Evolutionary conservation across 1,140 invertebrate genomes (phyloP).

Genomic region (Drosophila dunni): DNA sequence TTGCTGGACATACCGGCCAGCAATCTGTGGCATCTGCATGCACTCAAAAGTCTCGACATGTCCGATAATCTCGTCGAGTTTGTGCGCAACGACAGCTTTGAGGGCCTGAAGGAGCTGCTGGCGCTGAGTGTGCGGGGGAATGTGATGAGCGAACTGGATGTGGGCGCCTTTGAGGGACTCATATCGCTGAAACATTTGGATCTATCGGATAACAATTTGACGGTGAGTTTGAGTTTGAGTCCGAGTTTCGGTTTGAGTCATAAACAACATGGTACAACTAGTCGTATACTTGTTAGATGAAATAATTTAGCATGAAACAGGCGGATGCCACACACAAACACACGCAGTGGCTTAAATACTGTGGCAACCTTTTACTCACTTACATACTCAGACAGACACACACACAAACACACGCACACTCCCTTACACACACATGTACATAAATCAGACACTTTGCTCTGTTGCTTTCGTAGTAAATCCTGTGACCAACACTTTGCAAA

Average conservation of each 20-base stretch:
- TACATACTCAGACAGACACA: background rate
- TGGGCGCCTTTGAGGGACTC: conserved; percentile 89
- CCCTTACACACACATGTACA: conserved; percentile 22
- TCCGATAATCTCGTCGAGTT: conserved; percentile 90
- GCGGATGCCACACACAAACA: background rate
- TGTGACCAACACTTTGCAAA: conserved; percentile 77
- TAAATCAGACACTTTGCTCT: conserved; percentile 74
- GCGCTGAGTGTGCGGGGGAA: conserved; percentile 89
- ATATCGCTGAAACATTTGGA: conserved; percentile 89
- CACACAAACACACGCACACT: background rate
- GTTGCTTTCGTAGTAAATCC: conserved; percentile 62
- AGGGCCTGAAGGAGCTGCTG: conserved; percentile 88
- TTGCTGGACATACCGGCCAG: conserved; percentile 90
- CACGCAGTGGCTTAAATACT: conserved; percentile 31
- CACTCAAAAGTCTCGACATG: conserved; percentile 89
- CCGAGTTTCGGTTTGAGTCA: conserved; percentile 23
- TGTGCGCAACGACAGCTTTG: conserved; percentile 88
- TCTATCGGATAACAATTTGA: conserved; percentile 93
- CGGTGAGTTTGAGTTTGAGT: conserved; percentile 78
- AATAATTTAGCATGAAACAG: conserved; percentile 47
- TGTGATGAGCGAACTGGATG: conserved; percentile 89
- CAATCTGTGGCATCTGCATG: conserved; percentile 88
- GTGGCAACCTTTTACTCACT: conserved; percentile 30
- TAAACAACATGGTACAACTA: conserved; percentile 25
- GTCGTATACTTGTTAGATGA: conserved; percentile 42